Evolutionary conservation across 2,113 vertebrate species (phyloP).

Genomic region (Lamprotornis superbus): DNA sequence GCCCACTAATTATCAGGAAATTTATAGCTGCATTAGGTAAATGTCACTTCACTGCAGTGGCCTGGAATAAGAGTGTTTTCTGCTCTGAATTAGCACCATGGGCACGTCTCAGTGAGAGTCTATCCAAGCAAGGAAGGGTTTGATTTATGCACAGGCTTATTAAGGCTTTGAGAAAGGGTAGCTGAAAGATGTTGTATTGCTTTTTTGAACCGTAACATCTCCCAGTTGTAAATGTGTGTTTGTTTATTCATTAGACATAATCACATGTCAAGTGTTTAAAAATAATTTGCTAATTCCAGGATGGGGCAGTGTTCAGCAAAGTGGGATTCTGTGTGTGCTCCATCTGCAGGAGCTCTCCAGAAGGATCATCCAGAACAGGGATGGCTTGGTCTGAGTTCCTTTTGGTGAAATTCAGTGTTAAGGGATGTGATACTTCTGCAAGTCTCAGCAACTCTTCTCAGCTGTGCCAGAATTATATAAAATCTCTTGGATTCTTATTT

Average conservation of each 20-base stretch:
- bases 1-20: constrained; percentile 87
- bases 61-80: constrained; percentile 75
- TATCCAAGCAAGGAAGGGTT: constrained; percentile 60
- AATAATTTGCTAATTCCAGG: background rate
- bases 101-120: constrained; percentile 64
- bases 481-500: background rate
- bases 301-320: background rate
- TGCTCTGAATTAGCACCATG: constrained; percentile 73
- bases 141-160: constrained; percentile 56
- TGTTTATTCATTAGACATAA: constrained; percentile 22
- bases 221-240: background rate
- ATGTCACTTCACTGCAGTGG: constrained; percentile 88
- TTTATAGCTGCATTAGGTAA: constrained; percentile 91
- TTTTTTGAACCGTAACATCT: constrained; percentile 42
- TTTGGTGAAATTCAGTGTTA: background rate
- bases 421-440: background rate
- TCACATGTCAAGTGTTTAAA: background rate
- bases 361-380: background rate
- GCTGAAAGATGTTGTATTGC: constrained; percentile 20
- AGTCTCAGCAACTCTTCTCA: background rate
- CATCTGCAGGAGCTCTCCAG: background rate
- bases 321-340: background rate
- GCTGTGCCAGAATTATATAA: background rate
- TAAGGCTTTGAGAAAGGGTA: constrained; percentile 41
- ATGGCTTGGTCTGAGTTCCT: background rate